A percentile compares a stretch with the other conserved stretches of the same genome.
These are phyloP conservation scores for Verasper variegatus DNA, from an alignment of 2,113 vertebrate species.

Conservation along the genomic window DNA sequence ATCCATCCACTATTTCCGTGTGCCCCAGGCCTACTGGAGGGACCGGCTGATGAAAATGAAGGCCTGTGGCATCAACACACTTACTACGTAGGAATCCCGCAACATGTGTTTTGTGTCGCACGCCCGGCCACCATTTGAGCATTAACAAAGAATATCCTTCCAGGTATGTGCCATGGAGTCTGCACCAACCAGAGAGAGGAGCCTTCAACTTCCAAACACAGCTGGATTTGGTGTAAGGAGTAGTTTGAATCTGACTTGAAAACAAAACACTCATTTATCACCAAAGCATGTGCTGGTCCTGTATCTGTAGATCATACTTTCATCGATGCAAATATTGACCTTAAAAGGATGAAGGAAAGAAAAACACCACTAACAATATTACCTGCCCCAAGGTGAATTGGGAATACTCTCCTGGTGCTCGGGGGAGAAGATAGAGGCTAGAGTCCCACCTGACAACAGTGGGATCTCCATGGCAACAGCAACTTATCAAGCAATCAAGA, in stretches of 20 bases:
- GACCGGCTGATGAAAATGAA: slow-evolving; percentile 94
- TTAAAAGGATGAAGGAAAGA: slow-evolving; percentile 2
- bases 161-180: slow-evolving; percentile 93
- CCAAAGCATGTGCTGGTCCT: neutral
- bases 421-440: slow-evolving; percentile 44
- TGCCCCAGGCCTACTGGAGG: slow-evolving; percentile 90
- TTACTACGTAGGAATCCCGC: slow-evolving; percentile 87
- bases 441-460: slow-evolving; percentile 66
- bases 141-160: slow-evolving; percentile 24
- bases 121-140: neutral
- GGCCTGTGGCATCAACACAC: slow-evolving; percentile 93
- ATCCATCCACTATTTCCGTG: slow-evolving; percentile 91
- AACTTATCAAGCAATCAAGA: slow-evolving; percentile 46
- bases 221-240: slow-evolving; percentile 89
- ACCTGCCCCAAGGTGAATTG: slow-evolving; percentile 12
- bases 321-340: neutral
- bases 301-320: neutral
- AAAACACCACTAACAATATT: neutral
- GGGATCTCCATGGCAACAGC: slow-evolving; percentile 69
- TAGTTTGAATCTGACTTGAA: neutral
- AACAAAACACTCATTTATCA: neutral
- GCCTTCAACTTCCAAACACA: slow-evolving; percentile 88
- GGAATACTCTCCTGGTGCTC: slow-evolving; percentile 46
- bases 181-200: slow-evolving; percentile 89
- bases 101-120: neutral